phyloP scores from a whole-genome alignment of 2,888 invertebrate genomes.

The Mesoligia furuncula region DNA sequence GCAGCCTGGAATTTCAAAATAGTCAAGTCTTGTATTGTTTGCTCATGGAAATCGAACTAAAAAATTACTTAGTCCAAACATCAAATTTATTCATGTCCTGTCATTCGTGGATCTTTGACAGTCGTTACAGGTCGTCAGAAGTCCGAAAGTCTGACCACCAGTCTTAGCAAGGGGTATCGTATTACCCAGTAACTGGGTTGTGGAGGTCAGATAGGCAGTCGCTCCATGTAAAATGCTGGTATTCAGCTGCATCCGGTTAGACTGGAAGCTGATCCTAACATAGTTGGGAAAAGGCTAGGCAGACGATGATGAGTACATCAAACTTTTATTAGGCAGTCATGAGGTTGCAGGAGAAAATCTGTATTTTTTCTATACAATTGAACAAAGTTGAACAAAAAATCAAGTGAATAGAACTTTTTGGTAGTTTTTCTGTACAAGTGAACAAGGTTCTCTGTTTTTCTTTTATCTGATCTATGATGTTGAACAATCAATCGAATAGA shows the following conservation, averaged over 20 bases:
- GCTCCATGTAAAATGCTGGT: not conserved
- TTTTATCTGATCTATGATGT: too few species aligned
- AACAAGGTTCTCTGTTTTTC: too few species aligned
- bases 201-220: not conserved
- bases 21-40: too few species aligned
- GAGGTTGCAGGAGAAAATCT: not conserved
- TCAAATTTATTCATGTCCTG: too few species aligned
- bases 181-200: not conserved
- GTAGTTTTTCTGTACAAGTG: too few species aligned
- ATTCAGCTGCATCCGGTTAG: not conserved
- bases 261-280: not conserved
- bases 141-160: not conserved
- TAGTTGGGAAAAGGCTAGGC: not conserved
- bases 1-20: too few species aligned
- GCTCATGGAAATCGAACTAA: not conserved
- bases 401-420: too few species aligned
- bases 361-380: not conserved
- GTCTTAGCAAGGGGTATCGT: too few species aligned
- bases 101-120: not conserved
- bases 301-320: not conserved
- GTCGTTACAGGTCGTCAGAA: not conserved
- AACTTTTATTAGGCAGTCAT: not conserved
- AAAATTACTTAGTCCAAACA: not conserved
- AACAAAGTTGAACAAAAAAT: not conserved
- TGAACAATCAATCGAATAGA: not conserved